Base-by-base conservation (phyloP, 1,140 invertebrate species). In the Atta texana region DNA sequence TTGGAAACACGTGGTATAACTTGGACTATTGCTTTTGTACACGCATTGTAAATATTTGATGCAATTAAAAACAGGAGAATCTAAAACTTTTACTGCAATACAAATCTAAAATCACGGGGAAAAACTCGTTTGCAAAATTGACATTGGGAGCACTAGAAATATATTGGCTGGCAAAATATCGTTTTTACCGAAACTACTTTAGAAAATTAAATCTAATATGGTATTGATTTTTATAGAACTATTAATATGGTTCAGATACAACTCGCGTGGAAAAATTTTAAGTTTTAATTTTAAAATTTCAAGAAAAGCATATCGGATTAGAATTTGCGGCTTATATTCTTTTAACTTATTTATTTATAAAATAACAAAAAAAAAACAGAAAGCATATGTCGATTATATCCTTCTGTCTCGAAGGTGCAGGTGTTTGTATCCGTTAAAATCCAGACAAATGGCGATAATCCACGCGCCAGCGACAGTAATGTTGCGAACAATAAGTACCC, bases 21-120 rank as follows among this genome's bases (percentile, higher is more conserved):
- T 84, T 84, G 69, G 57, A 49, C 55, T 49, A 34, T 84, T 84
- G 69, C 80, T 74, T 63, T 74, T 84, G 21, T 55, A 34, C 34
- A 24, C 28, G 28, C 69, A 61, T 75, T 75, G 80, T 84, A 84
- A 75, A 84, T 84, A 84, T 84, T 75, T 74, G 55, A 75, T 75
- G 39, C 55, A 84, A 84, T 84, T 84, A 75, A 84, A 84, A 84
- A 61, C 4, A 14, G 12, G 55, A 7, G 16, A 75, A 61, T 34
- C 69, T 82, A 49, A 21, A 82, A 18, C 57, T 61, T 82, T 59
- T 72, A 72, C n/a, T 49, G 55, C 24, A 12, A 18, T 28, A 31
- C 28, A 31, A 39, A 55, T 18, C 63, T 34, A 18, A 21, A 84
- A 49, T 75, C 31, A 63, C 31, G 24, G 3, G 12, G n/a, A 4